phyloP scores from a whole-genome alignment of 2,797 vertebrate species.

The Acanthurus lineatus region DNA sequence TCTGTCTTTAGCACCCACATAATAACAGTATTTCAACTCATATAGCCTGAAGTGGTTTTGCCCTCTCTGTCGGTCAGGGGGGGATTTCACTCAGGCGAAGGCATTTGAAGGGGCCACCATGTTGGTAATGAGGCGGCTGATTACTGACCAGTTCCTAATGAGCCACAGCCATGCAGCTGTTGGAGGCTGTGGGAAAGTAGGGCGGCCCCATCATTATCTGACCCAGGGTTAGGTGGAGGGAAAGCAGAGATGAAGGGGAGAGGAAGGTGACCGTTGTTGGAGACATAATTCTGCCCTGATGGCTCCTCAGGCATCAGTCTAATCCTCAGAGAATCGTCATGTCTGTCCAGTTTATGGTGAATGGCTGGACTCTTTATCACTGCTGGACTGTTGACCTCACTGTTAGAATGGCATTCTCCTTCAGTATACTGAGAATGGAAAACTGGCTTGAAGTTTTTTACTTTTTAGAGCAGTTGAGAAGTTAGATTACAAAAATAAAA shows the following conservation, averaged over 20 bases:
- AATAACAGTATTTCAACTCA: slow-evolving; percentile 55
- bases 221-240: slow-evolving; percentile 60
- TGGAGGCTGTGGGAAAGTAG: slow-evolving; percentile 81
- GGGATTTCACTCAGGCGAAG: slow-evolving; percentile 39
- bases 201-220: slow-evolving; percentile 74
- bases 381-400: slow-evolving; percentile 15
- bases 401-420: background rate
- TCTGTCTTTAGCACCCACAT: slow-evolving; percentile 43
- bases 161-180: slow-evolving; percentile 80
- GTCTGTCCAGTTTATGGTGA: slow-evolving; percentile 35
- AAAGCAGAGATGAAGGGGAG: slow-evolving; percentile 57
- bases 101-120: slow-evolving; percentile 63
- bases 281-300: slow-evolving; percentile 46
- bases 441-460: background rate
- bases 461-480: background rate
- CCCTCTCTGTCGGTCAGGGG: slow-evolving; percentile 36
- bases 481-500: background rate
- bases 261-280: slow-evolving; percentile 47
- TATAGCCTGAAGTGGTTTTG: slow-evolving; percentile 64
- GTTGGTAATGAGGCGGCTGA: slow-evolving; percentile 76
- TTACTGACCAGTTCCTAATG: slow-evolving; percentile 79
- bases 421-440: background rate
- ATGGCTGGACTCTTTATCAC: slow-evolving; percentile 26
- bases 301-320: slow-evolving; percentile 46
- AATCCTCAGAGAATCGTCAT: slow-evolving; percentile 28